Evolutionary conservation across 2,888 invertebrate species (phyloP).

Genomic region (Andrena bicolor): DNA sequence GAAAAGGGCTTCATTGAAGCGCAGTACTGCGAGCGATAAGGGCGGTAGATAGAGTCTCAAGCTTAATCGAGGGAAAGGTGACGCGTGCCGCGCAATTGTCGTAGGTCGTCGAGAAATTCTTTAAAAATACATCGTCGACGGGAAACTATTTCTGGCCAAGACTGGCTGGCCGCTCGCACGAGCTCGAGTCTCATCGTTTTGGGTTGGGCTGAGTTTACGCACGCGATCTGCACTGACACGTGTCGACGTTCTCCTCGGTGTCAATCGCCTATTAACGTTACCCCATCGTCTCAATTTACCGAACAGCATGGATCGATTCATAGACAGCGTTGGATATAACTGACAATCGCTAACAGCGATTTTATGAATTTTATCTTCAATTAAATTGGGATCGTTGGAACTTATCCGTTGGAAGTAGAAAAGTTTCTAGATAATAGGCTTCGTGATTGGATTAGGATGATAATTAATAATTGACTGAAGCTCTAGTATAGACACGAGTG

Average conservation of each 20-base stretch:
- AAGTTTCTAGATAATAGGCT: background rate
- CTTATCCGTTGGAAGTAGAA: background rate
- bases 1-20: background rate
- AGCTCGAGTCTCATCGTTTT: constrained; percentile 26
- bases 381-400: background rate
- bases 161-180: constrained; percentile 33
- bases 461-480: background rate
- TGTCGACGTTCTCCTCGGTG: constrained; percentile 46
- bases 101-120: constrained; percentile 68
- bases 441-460: background rate
- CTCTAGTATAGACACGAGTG: background rate
- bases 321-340: background rate
- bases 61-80: constrained; percentile 11
- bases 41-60: background rate
- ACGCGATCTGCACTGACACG: constrained; percentile 59
- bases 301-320: constrained; percentile 36
- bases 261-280: constrained; percentile 55
- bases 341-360: constrained; percentile 9
- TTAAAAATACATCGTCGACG: constrained; percentile 62
- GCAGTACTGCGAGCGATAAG: background rate
- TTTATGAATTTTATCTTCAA: constrained; percentile 5
- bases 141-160: constrained; percentile 57
- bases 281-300: constrained; percentile 48
- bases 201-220: constrained; percentile 46
- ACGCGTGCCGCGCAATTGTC: constrained; percentile 56